Conservation (phyloP, 2,888 invertebrate species). For the Melieria omissa region DNA sequence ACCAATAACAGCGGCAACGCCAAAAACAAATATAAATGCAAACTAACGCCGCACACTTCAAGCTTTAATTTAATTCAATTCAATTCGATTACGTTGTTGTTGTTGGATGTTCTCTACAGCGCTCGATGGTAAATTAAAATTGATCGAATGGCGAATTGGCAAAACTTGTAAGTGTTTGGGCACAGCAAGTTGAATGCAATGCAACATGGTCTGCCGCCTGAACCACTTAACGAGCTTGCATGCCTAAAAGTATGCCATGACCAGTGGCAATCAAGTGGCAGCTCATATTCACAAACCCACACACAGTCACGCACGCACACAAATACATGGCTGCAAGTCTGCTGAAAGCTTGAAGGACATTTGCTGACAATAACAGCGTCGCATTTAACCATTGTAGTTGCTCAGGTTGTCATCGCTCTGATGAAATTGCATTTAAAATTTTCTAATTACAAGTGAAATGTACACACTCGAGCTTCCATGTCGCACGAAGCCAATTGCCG, state of each 20-base stretch:
- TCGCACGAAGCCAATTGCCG: too few species aligned
- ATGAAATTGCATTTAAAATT: too few species aligned
- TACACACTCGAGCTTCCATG: not conserved
- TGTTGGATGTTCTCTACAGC: conserved; percentile 3
- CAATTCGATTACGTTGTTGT: not conserved
- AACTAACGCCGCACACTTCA: too few species aligned
- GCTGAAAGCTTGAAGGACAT: not conserved
- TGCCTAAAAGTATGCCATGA: conserved; percentile 22
- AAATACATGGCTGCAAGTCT: not conserved
- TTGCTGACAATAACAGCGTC: too few species aligned
- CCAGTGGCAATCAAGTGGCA: not conserved
- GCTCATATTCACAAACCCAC: not conserved
- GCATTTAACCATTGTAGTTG: too few species aligned
- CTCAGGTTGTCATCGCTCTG: too few species aligned
- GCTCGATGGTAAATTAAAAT: conserved; percentile 18
- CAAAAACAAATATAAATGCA: too few species aligned
- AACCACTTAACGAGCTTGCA: not conserved
- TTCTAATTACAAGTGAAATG: not conserved
- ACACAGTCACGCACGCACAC: conserved; percentile 7
- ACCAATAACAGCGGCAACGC: too few species aligned
- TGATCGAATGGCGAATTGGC: conserved; percentile 20
- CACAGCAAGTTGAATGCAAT: too few species aligned
- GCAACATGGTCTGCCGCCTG: too few species aligned
- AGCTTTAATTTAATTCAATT: too few species aligned
- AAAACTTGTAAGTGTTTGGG: not conserved